phyloP scores from a whole-genome alignment of 2,888 invertebrate genomes.

The Leptinotarsa peninsularis region DNA sequence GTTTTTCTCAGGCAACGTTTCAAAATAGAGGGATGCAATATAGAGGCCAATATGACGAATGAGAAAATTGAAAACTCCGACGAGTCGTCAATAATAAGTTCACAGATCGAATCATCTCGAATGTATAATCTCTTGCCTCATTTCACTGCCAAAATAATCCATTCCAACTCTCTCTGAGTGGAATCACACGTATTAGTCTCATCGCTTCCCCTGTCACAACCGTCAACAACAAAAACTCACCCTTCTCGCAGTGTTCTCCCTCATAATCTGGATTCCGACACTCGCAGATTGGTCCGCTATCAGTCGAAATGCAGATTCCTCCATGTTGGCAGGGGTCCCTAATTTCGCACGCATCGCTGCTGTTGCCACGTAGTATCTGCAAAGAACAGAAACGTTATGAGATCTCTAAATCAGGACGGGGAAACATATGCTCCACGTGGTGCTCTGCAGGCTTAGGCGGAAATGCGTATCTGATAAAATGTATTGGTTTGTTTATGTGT shows the following conservation, averaged over 20 bases:
- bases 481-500: neutral
- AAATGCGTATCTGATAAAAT: neutral
- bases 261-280: slow-evolving; percentile 93
- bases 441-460: neutral
- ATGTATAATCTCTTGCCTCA: neutral
- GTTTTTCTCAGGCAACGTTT: too few species aligned
- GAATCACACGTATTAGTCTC: neutral
- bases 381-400: slow-evolving; percentile 52
- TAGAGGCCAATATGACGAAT: too few species aligned
- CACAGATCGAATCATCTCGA: too few species aligned
- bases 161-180: neutral
- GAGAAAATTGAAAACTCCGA: too few species aligned
- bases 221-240: slow-evolving; percentile 67
- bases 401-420: neutral
- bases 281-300: slow-evolving; percentile 94
- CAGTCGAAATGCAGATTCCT: slow-evolving; percentile 95
- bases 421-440: neutral
- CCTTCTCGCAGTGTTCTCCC: slow-evolving; percentile 94
- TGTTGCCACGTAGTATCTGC: slow-evolving; percentile 71
- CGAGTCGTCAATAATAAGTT: too few species aligned
- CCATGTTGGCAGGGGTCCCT: slow-evolving; percentile 94
- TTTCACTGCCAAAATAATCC: neutral
- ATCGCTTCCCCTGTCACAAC: neutral
- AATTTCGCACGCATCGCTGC: slow-evolving; percentile 87
- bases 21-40: too few species aligned